Evolutionary conservation across 2,113 vertebrate genomes (phyloP).

Genomic region (Engystomops pustulosus): DNA sequence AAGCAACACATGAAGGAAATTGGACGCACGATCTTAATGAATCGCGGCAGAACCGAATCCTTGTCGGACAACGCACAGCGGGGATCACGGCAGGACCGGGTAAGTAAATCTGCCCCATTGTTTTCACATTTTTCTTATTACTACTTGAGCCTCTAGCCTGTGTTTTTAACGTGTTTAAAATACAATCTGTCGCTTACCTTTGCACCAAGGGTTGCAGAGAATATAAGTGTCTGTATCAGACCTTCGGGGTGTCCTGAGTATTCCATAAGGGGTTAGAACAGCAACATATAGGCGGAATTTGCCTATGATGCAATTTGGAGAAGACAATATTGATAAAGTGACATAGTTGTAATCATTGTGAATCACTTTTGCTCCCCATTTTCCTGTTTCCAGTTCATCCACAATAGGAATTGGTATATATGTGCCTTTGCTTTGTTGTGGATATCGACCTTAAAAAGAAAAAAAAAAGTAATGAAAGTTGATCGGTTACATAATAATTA

Average conservation of each 20-base stretch:
- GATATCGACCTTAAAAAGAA: slow-evolving; percentile 79
- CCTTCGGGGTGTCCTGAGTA: slow-evolving; percentile 82
- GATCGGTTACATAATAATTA: too few species aligned
- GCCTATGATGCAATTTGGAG: slow-evolving; percentile 84
- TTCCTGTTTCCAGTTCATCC: slow-evolving; percentile 68
- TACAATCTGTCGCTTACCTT: slow-evolving; percentile 71
- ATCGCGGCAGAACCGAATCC: too few species aligned
- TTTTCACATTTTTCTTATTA: too few species aligned
- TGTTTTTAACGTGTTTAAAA: background rate
- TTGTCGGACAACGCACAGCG: too few species aligned
- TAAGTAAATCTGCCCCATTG: too few species aligned
- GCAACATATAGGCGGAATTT: slow-evolving; percentile 89
- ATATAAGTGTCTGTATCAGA: slow-evolving; percentile 79
- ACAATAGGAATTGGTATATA: slow-evolving; percentile 82
- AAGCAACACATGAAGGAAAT: too few species aligned
- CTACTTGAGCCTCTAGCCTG: background rate
- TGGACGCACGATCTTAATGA: too few species aligned
- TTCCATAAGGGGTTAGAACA: slow-evolving; percentile 83
- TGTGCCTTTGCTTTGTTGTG: slow-evolving; percentile 89
- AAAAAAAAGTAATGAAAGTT: background rate
- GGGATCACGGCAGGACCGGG: too few species aligned
- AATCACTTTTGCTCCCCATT: slow-evolving; percentile 82
- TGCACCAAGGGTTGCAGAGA: slow-evolving; percentile 93
- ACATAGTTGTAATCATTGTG: slow-evolving; percentile 70
- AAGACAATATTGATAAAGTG: slow-evolving; percentile 82